Base-by-base conservation (phyloP, 2,888 invertebrate genomes). In the Hybos culiciformis region DNA sequence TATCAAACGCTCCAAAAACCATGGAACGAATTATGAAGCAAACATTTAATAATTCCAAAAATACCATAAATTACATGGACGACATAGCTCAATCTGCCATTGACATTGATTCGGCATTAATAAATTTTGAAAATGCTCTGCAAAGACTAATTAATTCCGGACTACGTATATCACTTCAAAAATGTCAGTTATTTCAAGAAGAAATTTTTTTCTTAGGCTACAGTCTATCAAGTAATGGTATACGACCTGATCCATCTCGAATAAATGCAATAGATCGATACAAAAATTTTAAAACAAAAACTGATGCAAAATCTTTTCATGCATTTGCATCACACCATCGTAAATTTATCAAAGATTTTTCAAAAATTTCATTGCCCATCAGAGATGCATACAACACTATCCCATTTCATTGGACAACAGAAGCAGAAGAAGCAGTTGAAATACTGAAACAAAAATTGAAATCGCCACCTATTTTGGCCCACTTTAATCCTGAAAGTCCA, bases 331-430 rank as follows among this genome's bases (percentile, higher is more conserved):
- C 23, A 14, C 24, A 34, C 12, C 34, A 41, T 3, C 18, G 39
- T 26, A 26, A n/a, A 5, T 39, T 39, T 26, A 39, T 29, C 7
- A 39, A 39, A 39, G 12, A 39, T 29, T 39, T 39, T 5, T 40
- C 40, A 12, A 32, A 40, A 9, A 42, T 42, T 11, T 36, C 29
- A n/a, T 9, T 37, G 11, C 32, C 32, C 37, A 42, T 42, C 14
- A 20, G 18, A 19, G 32, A 15, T 7, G 15, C 42, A 8, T 37
- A n/a, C 37, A 42, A 37, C n/a, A 18, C 41, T 4, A 23, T n/a
- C 12, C 15, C 34, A 18, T 41, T 41, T 29, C 19, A 36, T 17
- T 41, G 37, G 37, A 21, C 21, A 4, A 34, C 23, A 18, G 41
- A 34, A 33, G 21, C 37, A 32, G 17, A 14, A 31, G 15, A 42